Percentiles rank a stretch among this genome's conserved stretches.
Evolutionary conservation across 1,140 invertebrate genomes (phyloP).

Genomic region (Probaryconus sp.): DNA sequence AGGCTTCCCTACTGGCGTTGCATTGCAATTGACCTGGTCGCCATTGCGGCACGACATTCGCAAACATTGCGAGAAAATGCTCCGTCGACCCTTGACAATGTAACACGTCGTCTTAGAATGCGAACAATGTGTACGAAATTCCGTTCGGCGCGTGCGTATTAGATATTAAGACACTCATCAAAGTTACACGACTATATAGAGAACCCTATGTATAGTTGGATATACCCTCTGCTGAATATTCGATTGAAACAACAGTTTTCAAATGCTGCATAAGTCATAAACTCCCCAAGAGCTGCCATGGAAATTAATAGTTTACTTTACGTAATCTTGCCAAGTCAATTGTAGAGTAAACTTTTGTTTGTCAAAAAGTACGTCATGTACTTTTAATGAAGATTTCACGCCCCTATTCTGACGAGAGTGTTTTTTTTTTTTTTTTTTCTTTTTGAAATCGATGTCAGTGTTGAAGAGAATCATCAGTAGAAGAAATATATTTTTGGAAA

Average conservation of each 20-base stretch:
- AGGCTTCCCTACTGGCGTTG: slow-evolving; percentile 67
- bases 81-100: slow-evolving; percentile 45
- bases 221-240: slow-evolving; percentile 24
- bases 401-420: background rate
- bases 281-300: slow-evolving; percentile 17
- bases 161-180: slow-evolving; percentile 54
- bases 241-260: slow-evolving; percentile 41
- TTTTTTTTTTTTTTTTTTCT: no score
- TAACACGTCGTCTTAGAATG: slow-evolving; percentile 55
- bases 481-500: no score
- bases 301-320: slow-evolving; percentile 44
- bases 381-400: slow-evolving; percentile 4
- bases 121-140: slow-evolving; percentile 50
- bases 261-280: slow-evolving; percentile 49
- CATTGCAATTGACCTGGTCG: slow-evolving; percentile 73
- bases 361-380: slow-evolving; percentile 16
- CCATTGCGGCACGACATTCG: slow-evolving; percentile 66
- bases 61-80: slow-evolving; percentile 71
- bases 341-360: slow-evolving; percentile 26
- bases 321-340: slow-evolving; percentile 35
- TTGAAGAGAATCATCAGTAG: no score
- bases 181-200: slow-evolving; percentile 31
- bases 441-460: no score
- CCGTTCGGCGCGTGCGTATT: slow-evolving; percentile 38
- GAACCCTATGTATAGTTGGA: slow-evolving; percentile 6